Percentiles rank a stretch among this genome's conserved stretches.
Conservation (phyloP, 2,888 invertebrate species). For the Acronicta leporina region DNA sequence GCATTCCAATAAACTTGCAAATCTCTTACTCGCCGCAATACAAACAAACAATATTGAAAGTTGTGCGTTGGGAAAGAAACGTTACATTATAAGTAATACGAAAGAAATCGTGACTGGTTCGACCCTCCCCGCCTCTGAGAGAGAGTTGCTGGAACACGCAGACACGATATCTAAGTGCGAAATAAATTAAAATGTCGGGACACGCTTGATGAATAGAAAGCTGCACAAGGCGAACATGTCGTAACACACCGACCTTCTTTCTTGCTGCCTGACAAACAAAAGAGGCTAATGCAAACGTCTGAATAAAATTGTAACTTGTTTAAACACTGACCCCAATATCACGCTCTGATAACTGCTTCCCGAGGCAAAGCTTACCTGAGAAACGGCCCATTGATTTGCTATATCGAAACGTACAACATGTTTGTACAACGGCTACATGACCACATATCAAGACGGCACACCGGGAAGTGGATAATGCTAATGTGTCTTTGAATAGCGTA, state of each 20-base stretch:
- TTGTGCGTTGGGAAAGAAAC: constrained; percentile 67
- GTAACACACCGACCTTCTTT: constrained; percentile 87
- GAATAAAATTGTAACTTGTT: constrained; percentile 74
- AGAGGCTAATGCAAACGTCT: constrained; percentile 80
- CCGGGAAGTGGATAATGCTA: constrained; percentile 86
- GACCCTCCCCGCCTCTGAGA: constrained; percentile 83
- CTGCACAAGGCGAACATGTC: constrained; percentile 86
- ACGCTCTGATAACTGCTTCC: constrained; percentile 79
- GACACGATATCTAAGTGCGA: constrained; percentile 83
- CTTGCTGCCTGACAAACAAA: constrained; percentile 79
- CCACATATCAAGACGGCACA: constrained; percentile 75
- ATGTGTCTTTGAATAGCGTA: constrained; percentile 85
- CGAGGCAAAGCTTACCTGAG: constrained; percentile 72
- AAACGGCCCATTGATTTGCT: constrained; percentile 68
- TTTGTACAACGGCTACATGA: constrained; percentile 69
- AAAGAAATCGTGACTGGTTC: constrained; percentile 84
- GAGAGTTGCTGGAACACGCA: constrained; percentile 78
- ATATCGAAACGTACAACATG: constrained; percentile 64
- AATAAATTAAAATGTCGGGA: constrained; percentile 87
- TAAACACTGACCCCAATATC: constrained; percentile 81
- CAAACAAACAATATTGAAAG: constrained; percentile 77
- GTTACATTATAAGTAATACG: constrained; percentile 65
- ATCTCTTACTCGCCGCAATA: constrained; percentile 56
- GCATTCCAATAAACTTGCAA: constrained; percentile 63
- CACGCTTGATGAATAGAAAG: constrained; percentile 87